These are phyloP conservation scores for Helarctos malayanus DNA, from an alignment of 2,797 vertebrate genomes.

Conservation along the genomic window DNA sequence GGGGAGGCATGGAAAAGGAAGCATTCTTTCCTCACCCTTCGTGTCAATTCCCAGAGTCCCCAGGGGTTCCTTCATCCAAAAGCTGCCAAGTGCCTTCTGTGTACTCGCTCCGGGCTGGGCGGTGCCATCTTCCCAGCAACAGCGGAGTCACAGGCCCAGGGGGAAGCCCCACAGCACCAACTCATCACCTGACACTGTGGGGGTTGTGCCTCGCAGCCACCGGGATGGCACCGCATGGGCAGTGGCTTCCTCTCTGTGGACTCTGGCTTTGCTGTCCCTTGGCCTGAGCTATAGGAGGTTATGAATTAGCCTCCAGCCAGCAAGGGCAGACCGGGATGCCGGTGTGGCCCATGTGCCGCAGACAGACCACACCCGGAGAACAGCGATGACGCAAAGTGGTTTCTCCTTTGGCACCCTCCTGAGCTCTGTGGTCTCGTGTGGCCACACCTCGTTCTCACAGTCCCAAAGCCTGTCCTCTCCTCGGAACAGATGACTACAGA, in stretches of 20 bases:
- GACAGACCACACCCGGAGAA: not conserved
- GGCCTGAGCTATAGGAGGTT: not conserved
- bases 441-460: not conserved
- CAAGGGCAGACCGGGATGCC: not conserved
- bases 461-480: not conserved
- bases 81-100: not conserved
- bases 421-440: not conserved
- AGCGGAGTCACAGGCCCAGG: not conserved
- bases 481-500: not conserved
- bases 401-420: not conserved
- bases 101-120: not conserved
- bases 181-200: not conserved
- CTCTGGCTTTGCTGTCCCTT: not conserved
- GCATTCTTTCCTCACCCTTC: not conserved
- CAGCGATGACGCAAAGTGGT: not conserved
- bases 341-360: not conserved
- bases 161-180: not conserved
- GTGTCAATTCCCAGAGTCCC: not conserved
- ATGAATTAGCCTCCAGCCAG: not conserved
- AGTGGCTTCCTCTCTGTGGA: not conserved
- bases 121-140: not conserved
- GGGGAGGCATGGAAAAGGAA: slow-evolving; percentile 7
- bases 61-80: slow-evolving; percentile 47
- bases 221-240: not conserved
- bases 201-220: not conserved